Evolutionary conservation across 2,797 vertebrate genomes (phyloP), one percentile per base, ranked within the genome.

Genomic region (Tangara arthus): DNA sequence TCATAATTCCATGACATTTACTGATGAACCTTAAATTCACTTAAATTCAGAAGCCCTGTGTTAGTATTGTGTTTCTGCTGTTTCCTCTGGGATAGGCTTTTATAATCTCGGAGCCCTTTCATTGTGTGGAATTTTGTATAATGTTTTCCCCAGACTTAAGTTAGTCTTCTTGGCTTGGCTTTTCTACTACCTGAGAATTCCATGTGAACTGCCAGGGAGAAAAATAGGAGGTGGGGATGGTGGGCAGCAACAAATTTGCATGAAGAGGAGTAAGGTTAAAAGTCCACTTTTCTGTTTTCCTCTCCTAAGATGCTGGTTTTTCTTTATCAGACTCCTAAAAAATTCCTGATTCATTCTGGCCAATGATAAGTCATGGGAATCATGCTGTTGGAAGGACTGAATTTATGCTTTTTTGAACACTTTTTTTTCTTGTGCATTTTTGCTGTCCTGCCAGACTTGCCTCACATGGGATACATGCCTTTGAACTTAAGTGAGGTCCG

Each of bases 121-220:
- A 50, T 42, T 80, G 19, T 56, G n/a, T 78, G 53, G 69, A 92
- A n/a, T 60, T 73, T 93, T 87, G 93, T 56, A 19, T 85, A 77
- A 82, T 5, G 1, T 77, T 87, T 94, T 73, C n/a, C 34, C 73
- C 83, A 95, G 88, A 72, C 44, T 91, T 42, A 65, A 83, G 8
- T 93, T 77, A 85, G 53, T 84, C 66, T 26, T 56, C 82, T 94
- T 95, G 83, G 47, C 75, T 84, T 92, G 56, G 53, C 22, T 90
- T 89, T 93, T 12, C 61, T 80, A 79, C 22, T 93, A 89, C 64
- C 57, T 79, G 76, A 94, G 70, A 93, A 79, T 92, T 95, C 88
- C 77, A n/a, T 72, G 42, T 44, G 52, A 94, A 65, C 80, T 94
- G 83, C 81, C 90, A 95, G 78, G 41, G 68, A 89, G 26, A n/a